Evolutionary conservation across 2,888 invertebrate genomes (phyloP).

Genomic region (Drepanosiphum platanoidis): DNA sequence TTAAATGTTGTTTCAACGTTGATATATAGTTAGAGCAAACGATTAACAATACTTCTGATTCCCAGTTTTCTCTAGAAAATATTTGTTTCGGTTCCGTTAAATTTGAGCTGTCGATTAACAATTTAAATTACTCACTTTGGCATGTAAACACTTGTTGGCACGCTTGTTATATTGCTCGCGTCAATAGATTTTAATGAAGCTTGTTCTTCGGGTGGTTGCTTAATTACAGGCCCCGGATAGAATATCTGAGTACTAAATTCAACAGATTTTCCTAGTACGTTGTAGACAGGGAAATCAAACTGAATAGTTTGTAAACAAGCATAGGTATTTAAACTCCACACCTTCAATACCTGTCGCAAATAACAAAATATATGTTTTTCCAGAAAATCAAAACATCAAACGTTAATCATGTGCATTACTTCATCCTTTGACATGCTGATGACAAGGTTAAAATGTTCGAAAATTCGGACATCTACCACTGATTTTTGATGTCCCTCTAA

Average conservation of each 20-base stretch:
- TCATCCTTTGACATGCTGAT: constrained; percentile 72
- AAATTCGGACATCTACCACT: constrained; percentile 71
- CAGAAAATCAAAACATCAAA: background rate
- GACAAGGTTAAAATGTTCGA: constrained; percentile 69
- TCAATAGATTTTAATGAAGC: constrained; percentile 50
- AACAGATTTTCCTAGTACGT: constrained; percentile 68
- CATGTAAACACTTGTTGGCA: constrained; percentile 37
- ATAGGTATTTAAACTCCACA: constrained; percentile 73
- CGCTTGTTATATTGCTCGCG: constrained; percentile 58
- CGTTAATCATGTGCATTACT: constrained; percentile 66
- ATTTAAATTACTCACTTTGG: constrained; percentile 8
- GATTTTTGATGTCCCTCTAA: constrained; percentile 67
- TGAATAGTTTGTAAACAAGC: constrained; percentile 71
- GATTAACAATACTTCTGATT: constrained; percentile 69
- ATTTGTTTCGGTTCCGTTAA: background rate
- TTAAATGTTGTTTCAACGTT: constrained; percentile 62
- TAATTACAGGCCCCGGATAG: constrained; percentile 63
- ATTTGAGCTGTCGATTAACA: background rate
- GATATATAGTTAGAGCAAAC: constrained; percentile 72
- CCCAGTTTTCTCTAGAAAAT: constrained; percentile 66
- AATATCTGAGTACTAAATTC: constrained; percentile 63
- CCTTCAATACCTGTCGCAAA: constrained; percentile 69
- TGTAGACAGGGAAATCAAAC: constrained; percentile 72
- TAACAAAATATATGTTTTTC: background rate
- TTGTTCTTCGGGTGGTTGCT: constrained; percentile 62